Base-by-base conservation (phyloP, 2,888 invertebrate genomes). In the Eilema depressum region DNA sequence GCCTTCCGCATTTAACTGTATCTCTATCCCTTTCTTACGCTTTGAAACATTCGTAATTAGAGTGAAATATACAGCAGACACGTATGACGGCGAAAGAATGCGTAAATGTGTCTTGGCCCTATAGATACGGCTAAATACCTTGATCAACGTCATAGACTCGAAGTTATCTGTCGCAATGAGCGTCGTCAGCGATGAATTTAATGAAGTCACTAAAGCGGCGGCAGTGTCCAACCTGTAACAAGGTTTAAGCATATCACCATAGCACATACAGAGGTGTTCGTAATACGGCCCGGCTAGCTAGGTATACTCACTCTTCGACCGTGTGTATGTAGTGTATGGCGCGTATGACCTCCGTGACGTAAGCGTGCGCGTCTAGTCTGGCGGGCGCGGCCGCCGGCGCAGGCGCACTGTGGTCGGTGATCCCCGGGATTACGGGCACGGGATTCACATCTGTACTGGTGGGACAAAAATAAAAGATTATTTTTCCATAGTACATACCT, bases 81-180 rank as follows among this genome's bases (percentile, higher is more conserved):
- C 14, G 37, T 12, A 37, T 8, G 8, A 8, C 7, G 33, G 1
- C 33, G 33, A 33, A 33, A 37, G 11, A 11, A 37, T 12, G 14
- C 11, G 37, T 37, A 37, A 37, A 14, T 12, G 14, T 37, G 14
- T 37, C 37, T 41, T 41, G 41, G 4, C 17, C 7, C 3, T 11
- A 23, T 1, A 37, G 14, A 33, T 62, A 33, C 33, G n/a, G 5
- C 14, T 64, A 28, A 65, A 47, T 83, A 96, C 96, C 95, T 96
- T 97, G 53, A 98, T 96, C 30, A 98, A 95, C 80, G 97, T 97
- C 93, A 97, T 97, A 0, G 97, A 96, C 64, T 97, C 97, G 79
- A 98, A 97, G 85, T 97, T 97, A 85, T 98, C 97, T 0, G 98
- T 97, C 0, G 97, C 97, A 12, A 98, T 96, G 70, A 98, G 96